phyloP scores from a whole-genome alignment of 2,888 invertebrate species.

The Folsomia manolachei region DNA sequence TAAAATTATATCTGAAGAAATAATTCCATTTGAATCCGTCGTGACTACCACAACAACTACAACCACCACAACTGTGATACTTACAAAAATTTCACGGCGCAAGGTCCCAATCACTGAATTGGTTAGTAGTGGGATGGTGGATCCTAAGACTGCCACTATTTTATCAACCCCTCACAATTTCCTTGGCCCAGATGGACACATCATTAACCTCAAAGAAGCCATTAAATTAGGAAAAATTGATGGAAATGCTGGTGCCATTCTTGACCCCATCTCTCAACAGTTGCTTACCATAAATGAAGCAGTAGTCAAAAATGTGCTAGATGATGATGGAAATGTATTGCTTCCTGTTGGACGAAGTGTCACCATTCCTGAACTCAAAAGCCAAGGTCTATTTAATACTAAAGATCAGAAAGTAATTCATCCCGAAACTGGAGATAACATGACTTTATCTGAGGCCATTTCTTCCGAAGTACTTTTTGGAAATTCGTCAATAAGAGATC shows the following conservation, averaged over 20 bases:
- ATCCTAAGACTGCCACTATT: constrained; percentile 69
- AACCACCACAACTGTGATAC: constrained; percentile 47
- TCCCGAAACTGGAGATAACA: constrained; percentile 76
- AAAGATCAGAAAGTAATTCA: constrained; percentile 73
- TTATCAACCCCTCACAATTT: constrained; percentile 64
- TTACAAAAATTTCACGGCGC: constrained; percentile 47
- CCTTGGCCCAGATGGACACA: constrained; percentile 61
- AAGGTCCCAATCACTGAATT: constrained; percentile 67
- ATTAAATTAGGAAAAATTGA: constrained; percentile 68
- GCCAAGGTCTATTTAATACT: constrained; percentile 79
- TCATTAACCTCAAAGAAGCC: constrained; percentile 72
- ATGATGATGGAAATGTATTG: constrained; percentile 72
- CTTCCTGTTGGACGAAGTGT: constrained; percentile 77
- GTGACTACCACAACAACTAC: constrained; percentile 48
- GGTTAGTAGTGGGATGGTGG: constrained; percentile 72
- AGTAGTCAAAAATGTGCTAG: constrained; percentile 74
- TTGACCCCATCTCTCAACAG: constrained; percentile 79
- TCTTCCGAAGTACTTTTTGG: constrained; percentile 85
- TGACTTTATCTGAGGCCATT: constrained; percentile 79
- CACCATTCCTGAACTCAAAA: constrained; percentile 76
- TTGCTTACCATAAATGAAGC: constrained; percentile 78
- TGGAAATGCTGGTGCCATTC: constrained; percentile 71
- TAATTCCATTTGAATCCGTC: constrained; percentile 51
- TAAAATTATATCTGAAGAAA: constrained; percentile 44
- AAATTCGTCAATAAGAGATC: constrained; percentile 66